Conservation (phyloP, 2,113 vertebrate genomes). For the Strigops habroptila region DNA sequence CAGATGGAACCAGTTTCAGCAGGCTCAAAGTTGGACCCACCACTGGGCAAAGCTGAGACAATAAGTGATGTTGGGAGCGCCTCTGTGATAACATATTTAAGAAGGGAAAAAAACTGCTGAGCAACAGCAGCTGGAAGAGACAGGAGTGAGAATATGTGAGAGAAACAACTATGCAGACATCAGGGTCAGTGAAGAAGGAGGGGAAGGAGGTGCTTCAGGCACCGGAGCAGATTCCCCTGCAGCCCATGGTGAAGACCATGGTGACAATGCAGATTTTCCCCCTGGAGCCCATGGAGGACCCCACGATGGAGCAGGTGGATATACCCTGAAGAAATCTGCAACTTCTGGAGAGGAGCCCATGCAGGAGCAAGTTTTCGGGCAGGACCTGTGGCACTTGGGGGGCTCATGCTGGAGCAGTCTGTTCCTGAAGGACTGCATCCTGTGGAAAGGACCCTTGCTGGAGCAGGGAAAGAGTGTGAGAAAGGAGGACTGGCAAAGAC, state of each 20-base stretch:
- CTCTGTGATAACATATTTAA: neutral
- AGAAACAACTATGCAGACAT: too few species aligned
- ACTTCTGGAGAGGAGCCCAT: neutral
- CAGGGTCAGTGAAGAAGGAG: neutral
- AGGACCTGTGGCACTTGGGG: neutral
- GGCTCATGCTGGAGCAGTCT: too few species aligned
- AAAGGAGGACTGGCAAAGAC: too few species aligned
- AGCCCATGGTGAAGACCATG: neutral
- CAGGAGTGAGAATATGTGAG: neutral
- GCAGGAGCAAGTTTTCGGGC: neutral
- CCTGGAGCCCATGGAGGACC: too few species aligned
- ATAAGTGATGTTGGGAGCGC: neutral
- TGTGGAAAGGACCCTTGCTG: too few species aligned
- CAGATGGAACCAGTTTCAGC: neutral
- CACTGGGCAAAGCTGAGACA: neutral
- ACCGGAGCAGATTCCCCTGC: neutral
- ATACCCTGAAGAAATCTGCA: neutral
- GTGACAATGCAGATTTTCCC: neutral
- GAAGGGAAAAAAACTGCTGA: neutral
- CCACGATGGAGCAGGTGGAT: neutral
- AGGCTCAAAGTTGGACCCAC: neutral
- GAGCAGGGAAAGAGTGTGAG: too few species aligned
- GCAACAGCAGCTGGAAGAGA: neutral
- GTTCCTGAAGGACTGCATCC: too few species aligned
- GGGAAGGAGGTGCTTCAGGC: neutral